Base-by-base conservation (phyloP, 2,113 vertebrate species). In the Hippocampus guttulatus region DNA sequence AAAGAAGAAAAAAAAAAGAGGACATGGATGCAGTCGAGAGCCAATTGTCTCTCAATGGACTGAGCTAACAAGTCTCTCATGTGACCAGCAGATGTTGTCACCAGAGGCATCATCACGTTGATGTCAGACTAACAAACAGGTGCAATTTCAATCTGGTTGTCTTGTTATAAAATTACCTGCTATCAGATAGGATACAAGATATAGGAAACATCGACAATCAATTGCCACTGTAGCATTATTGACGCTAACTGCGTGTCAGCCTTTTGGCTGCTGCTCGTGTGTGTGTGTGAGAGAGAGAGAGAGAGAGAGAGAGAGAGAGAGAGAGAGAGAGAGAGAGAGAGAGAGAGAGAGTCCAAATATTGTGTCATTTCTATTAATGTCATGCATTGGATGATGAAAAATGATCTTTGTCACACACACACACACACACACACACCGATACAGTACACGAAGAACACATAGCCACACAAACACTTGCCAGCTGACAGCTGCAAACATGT, bases 11-110 rank as follows among this genome's bases (percentile, higher is more conserved):
- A 67, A 84, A 40, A 65, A 80, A 60, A 58, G 14, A 72, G 40
- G 60, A 76, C 11, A 62, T 30, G 49, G 49, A 75, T 51, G 54
- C 60, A 52, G 52, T 49, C 67, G 0, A 5, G 49, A 77, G 78
- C 51, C 76, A 61, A 60, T 75, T 64, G 69, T 64, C 67, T 77
- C 79, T 84, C 71, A 47, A n/a, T 23, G 69, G 81, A 80, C 67
- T 1, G 41, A 78, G 72, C 78, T 73, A 81, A 71, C 74, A 77
- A 65, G 75, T 85, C 74, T 87, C 85, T 89, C 81, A 73, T 83
- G 85, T 87, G 86, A 87, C 85, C 75, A 71, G 77, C 87, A 90
- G 87, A 89, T 85, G 86, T 88, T 87, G 88, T 87, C 85, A 88
- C 80, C 66, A 77, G 87, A 88, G 85, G 87, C 81, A 77, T 82